phyloP scores from a whole-genome alignment of 2,113 vertebrate genomes.

The Tichodroma muraria region DNA sequence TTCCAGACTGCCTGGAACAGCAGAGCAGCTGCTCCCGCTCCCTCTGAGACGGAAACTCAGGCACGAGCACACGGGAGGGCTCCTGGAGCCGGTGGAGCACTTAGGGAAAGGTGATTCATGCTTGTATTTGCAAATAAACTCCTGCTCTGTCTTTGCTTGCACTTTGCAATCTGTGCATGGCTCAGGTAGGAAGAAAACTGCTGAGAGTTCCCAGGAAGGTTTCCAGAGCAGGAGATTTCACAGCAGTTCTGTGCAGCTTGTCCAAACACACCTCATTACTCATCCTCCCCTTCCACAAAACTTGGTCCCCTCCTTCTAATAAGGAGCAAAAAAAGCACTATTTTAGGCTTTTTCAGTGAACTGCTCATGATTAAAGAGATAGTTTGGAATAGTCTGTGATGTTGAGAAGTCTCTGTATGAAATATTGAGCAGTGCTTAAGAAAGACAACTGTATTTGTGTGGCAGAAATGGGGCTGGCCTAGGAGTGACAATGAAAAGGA shows the following conservation, averaged over 20 bases:
- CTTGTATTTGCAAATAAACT: neutral
- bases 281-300: neutral
- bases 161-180: neutral
- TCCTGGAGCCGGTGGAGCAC: neutral
- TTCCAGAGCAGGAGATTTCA: neutral
- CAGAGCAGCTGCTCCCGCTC: neutral
- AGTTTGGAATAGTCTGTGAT: neutral
- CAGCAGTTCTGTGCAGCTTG: neutral
- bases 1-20: neutral
- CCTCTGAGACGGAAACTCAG: neutral
- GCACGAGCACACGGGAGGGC: neutral
- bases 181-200: neutral
- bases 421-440: constrained; percentile 8
- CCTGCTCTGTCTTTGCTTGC: neutral
- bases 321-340: neutral
- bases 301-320: neutral
- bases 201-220: neutral
- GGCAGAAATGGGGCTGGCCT: neutral
- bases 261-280: neutral
- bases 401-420: neutral
- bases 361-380: neutral
- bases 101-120: neutral
- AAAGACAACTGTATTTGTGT: neutral
- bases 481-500: neutral
- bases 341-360: neutral